phyloP scores from a whole-genome alignment of 2,113 vertebrate genomes.

The Nannobrachium achirus region DNA sequence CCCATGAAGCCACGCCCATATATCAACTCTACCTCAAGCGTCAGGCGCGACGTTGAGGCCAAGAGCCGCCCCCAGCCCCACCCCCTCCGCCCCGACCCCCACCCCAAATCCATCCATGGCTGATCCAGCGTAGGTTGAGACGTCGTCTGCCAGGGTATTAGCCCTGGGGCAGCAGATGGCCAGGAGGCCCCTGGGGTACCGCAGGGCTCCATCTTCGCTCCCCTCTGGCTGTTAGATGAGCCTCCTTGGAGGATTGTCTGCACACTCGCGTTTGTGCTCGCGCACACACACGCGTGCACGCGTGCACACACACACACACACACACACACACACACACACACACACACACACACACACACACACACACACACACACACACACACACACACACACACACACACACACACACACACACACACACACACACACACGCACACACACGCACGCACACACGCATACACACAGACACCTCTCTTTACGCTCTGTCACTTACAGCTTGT shows the following conservation, averaged over 20 bases:
- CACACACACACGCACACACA: slow-evolving; percentile 19
- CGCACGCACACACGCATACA: slow-evolving; percentile 21
- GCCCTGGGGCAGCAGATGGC: slow-evolving; percentile 73
- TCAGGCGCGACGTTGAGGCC: slow-evolving; percentile 36
- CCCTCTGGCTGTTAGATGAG: slow-evolving; percentile 65
- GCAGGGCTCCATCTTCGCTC: slow-evolving; percentile 54
- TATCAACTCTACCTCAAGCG: slow-evolving; percentile 31
- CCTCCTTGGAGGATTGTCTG: slow-evolving; percentile 61
- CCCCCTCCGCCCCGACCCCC: slow-evolving; percentile 8
- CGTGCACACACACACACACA: too few species aligned
- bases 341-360: slow-evolving; percentile 20
- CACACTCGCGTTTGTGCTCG: too few species aligned
- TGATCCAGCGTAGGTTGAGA: slow-evolving; percentile 53
- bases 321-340: too few species aligned
- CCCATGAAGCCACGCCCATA: slow-evolving; percentile 39
- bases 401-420: too few species aligned
- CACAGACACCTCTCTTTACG: slow-evolving; percentile 42
- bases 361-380: too few species aligned
- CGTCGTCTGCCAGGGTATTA: slow-evolving; percentile 78
- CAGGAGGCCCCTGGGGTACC: slow-evolving; percentile 55
- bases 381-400: too few species aligned
- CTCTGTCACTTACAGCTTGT: slow-evolving; percentile 51
- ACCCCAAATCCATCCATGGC: slow-evolving; percentile 33
- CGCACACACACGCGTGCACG: too few species aligned
- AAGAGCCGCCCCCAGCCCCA: slow-evolving; percentile 45